Conservation (phyloP, 2,888 invertebrate species). For the Tipula confusa region DNA sequence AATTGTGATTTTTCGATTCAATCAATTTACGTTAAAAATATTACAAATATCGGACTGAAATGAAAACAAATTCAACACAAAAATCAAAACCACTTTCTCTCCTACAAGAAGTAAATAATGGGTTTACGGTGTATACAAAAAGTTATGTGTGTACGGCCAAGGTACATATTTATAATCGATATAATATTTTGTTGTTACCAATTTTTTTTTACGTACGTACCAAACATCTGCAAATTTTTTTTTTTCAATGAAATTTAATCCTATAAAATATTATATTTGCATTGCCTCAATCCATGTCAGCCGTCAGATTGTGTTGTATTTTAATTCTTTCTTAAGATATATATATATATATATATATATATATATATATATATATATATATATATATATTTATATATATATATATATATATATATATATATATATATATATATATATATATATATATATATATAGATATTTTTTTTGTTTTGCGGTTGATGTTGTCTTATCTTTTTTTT, state of each 20-base stretch:
- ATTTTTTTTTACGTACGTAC: background rate
- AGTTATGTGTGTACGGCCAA: background rate
- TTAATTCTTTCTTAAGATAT: background rate
- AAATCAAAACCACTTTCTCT: background rate
- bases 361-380: too few species aligned
- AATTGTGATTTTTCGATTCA: constrained; percentile 3
- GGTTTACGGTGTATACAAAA: background rate
- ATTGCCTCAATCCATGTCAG: constrained; percentile 20
- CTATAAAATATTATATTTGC: background rate
- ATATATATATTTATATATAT: too few species aligned
- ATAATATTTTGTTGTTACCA: background rate
- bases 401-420: too few species aligned
- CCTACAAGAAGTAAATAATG: background rate
- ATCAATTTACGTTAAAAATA: background rate
- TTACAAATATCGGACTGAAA: background rate
- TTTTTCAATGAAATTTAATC: background rate
- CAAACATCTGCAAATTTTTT: background rate
- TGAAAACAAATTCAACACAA: constrained; percentile 9
- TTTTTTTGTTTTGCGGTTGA: background rate
- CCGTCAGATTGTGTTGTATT: constrained; percentile 25
- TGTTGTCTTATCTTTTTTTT: background rate
- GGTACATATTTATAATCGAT: background rate
- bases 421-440: too few species aligned
- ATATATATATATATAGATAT: too few species aligned
- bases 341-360: too few species aligned